Base-by-base conservation (phyloP, 2,113 vertebrate genomes). In the Danionella cerebrum region DNA sequence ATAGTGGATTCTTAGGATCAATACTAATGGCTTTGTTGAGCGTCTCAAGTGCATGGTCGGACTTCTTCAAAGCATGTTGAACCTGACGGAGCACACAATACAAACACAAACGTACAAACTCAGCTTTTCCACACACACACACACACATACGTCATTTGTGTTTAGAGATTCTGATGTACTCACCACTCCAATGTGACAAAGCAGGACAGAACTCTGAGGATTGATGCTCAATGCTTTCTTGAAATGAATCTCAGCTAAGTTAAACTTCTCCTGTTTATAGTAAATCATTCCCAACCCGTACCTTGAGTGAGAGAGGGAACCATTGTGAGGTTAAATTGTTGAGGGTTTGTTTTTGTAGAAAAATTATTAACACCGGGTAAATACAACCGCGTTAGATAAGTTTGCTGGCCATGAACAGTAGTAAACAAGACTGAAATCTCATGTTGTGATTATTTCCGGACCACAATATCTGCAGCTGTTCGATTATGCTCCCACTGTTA, bases 241-340 rank as follows among this genome's bases (percentile, higher is more conserved):
- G 80, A 99, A 99, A 89, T 99, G 95, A 86, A 99, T 97, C 85
- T 99, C 96, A 60, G 95, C 96, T 69, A 99, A 83, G 79, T 93
- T 95, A 83, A 97, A 99, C 78, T 99, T 99, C 82, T 99, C 96
- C 82, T 99, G 96, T 73, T 99, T 99, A 84, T 96, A 99, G 85
- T 99, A 99, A 81, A 99, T 98, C 95, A 99, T 98, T 71, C 96
- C 96, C 82, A 98, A 85, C 35, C 96, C 95, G 18, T 98, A 98
- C 96, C 96, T 98, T 76, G 0, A 3, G 2, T 63, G 79, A 81
- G n/a, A 70, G 69, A 33, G 75, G 72, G 11, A 25, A 31, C 45
- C 2, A 47, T n/a, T n/a, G n/a, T n/a, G n/a, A n/a, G n/a, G n/a
- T n/a, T n/a, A n/a, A n/a, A n/a, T n/a, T n/a, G n/a, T n/a, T n/a